These are phyloP conservation scores for Megalonaias nervosa DNA, from an alignment of 1,140 invertebrate species.

Conservation along the genomic window DNA sequence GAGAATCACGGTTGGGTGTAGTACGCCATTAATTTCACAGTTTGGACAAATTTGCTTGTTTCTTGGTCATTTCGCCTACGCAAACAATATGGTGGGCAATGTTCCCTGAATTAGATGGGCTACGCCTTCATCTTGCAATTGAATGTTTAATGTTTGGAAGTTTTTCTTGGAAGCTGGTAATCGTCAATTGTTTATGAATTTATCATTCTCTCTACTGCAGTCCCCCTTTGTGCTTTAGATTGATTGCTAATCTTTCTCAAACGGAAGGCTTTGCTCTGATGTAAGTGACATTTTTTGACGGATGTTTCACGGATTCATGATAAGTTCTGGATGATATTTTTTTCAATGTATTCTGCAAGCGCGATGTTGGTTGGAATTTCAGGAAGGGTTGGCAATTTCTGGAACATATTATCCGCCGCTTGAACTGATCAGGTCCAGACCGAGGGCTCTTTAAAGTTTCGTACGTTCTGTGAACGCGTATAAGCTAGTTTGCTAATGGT, in stretches of 20 bases:
- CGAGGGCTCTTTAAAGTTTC: no score
- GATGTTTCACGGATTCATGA: not conserved
- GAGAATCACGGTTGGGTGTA: not conserved
- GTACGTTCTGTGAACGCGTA: no score
- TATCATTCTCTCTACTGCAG: not conserved
- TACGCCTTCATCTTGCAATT: not conserved
- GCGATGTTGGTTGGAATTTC: no score
- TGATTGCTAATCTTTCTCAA: not conserved
- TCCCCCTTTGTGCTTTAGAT: not conserved
- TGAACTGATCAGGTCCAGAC: no score
- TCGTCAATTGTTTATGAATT: not conserved
- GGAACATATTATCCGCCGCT: no score
- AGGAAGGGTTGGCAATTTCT: no score
- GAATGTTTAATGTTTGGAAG: not conserved
- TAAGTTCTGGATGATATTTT: not conserved
- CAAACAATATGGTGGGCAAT: not conserved
- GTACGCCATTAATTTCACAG: slow-evolving; percentile 7
- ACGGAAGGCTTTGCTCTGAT: not conserved
- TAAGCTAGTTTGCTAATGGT: no score
- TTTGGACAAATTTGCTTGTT: slow-evolving; percentile 8
- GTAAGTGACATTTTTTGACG: not conserved
- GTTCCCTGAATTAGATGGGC: not conserved
- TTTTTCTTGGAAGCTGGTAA: slow-evolving; percentile 5
- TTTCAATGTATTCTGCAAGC: not conserved
- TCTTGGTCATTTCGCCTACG: not conserved